phyloP scores from a whole-genome alignment of 2,797 vertebrate genomes.

The Neostethus bicornis region DNA sequence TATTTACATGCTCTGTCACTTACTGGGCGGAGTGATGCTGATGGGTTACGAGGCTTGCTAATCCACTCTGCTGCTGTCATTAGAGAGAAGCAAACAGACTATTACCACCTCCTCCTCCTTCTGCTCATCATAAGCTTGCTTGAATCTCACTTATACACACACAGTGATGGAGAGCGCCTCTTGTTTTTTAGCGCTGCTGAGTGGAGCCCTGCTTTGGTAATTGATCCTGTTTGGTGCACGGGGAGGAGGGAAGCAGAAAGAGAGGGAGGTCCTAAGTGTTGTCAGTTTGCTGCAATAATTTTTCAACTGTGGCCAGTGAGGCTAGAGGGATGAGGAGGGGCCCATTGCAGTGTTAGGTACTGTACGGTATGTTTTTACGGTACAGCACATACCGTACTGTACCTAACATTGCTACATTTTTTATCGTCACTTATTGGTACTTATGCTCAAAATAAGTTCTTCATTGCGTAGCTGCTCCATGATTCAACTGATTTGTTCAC shows the following conservation, averaged over 20 bases:
- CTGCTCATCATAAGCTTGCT: slow-evolving; percentile 69
- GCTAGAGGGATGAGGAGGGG: slow-evolving; percentile 69
- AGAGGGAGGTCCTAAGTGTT: slow-evolving; percentile 74
- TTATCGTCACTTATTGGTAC: slow-evolving; percentile 5
- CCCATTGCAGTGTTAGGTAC: slow-evolving; percentile 66
- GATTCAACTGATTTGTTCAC: slow-evolving; percentile 45
- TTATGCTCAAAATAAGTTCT: slow-evolving; percentile 43
- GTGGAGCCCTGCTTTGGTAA: slow-evolving; percentile 77
- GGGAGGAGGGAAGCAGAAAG: slow-evolving; percentile 43
- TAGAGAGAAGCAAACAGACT: slow-evolving; percentile 78
- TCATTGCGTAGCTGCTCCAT: slow-evolving; percentile 38
- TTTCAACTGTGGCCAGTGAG: slow-evolving; percentile 74
- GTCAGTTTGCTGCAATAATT: slow-evolving; percentile 83
- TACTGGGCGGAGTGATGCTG: slow-evolving; percentile 72
- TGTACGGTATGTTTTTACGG: too few species aligned
- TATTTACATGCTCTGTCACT: slow-evolving; percentile 75
- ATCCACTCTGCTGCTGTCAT: slow-evolving; percentile 77
- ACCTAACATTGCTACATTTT: slow-evolving; percentile 20
- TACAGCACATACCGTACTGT: slow-evolving; percentile 37
- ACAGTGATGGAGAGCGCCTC: slow-evolving; percentile 69
- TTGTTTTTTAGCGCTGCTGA: slow-evolving; percentile 71
- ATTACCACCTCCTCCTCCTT: slow-evolving; percentile 73
- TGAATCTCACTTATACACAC: slow-evolving; percentile 24
- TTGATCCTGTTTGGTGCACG: slow-evolving; percentile 81
- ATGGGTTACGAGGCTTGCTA: slow-evolving; percentile 74